A percentile compares a stretch with the other conserved stretches of the same genome.
Conservation (phyloP, 2,797 vertebrate genomes). For the Semotilus atromaculatus region DNA sequence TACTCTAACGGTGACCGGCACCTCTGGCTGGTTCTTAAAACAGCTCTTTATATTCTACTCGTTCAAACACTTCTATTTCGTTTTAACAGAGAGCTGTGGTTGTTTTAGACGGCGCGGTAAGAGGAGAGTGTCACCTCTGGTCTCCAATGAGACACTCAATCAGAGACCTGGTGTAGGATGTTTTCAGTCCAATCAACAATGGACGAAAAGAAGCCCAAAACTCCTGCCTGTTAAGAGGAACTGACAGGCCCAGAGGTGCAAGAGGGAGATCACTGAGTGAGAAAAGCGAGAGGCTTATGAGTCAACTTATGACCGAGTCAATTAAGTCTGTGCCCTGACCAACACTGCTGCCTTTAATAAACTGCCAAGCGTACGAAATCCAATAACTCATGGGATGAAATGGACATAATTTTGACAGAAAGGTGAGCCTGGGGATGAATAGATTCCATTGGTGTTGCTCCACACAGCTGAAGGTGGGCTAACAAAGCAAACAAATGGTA, state of each 20-base stretch:
- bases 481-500: constrained; percentile 65
- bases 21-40: constrained; percentile 18
- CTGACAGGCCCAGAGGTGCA: constrained; percentile 66
- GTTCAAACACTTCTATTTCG: constrained; percentile 33
- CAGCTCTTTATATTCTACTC: constrained; percentile 19
- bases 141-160: constrained; percentile 25
- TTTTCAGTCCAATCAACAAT: constrained; percentile 66
- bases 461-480: constrained; percentile 25
- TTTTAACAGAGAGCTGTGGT: constrained; percentile 36
- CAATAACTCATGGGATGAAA: constrained; percentile 69
- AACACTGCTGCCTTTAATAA: constrained; percentile 75
- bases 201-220: constrained; percentile 63
- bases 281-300: constrained; percentile 72
- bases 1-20: not conserved
- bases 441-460: constrained; percentile 51
- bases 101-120: constrained; percentile 21
- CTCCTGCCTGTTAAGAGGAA: constrained; percentile 60
- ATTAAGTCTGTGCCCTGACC: constrained; percentile 71
- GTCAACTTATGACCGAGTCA: constrained; percentile 75
- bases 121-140: constrained; percentile 43
- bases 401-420: constrained; percentile 68
- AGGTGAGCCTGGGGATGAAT: constrained; percentile 65
- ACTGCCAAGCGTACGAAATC: constrained; percentile 68
- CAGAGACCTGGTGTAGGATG: constrained; percentile 38
- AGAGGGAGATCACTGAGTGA: constrained; percentile 66